Evolutionary conservation across 2,888 invertebrate species (phyloP), one percentile per base, ranked within the genome.

Genomic region (Phlogophora meticulosa): DNA sequence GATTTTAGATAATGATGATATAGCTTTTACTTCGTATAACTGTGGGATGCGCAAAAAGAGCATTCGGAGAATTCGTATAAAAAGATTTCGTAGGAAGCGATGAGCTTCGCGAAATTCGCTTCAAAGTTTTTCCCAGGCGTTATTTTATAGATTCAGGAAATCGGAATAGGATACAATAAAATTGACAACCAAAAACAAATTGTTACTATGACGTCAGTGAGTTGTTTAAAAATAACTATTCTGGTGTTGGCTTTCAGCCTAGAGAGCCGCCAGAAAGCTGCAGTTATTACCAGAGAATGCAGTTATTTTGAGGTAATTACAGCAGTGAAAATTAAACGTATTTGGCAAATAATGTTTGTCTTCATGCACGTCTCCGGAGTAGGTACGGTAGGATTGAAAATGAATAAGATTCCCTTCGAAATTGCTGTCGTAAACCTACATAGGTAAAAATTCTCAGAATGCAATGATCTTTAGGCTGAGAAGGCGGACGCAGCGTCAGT

Each of bases 401-500:
- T 53, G 69, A 43, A 52, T 40, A 17, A 60, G 10, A 51, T 51
- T 38, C 13, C 10, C 7, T 24, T 24, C 51, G 32, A 67, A 66
- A 49, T 40, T 10, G 38, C 17, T 15, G 9, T 13, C 28, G 45
- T 46, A 34, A 60, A 34, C 34, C 34, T 64, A 46, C 24, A 52
- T 40, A 76, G 72, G 69, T 76, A 60, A 60, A 48, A 45, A 71
- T 76, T 80, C 76, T 73, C 2, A 66, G 75, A 76, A 78, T 40
- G 15, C 69, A 57, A 78, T 69, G 65, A 66, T 67, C 58, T 68
- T 56, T 46, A 63, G 51, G 63, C 42, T 61, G 55, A 66, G 56
- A 71, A 71, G 65, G 64, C 80, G 83, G 80, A 83, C 81, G 83
- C 85, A 85, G 82, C 83, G 81, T 87, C 85, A 82, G 79, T 92